Evolutionary conservation across 1,140 invertebrate species (phyloP), one percentile per base, ranked within the genome.

Genomic region (Pseudomyrmex cubaensis): DNA sequence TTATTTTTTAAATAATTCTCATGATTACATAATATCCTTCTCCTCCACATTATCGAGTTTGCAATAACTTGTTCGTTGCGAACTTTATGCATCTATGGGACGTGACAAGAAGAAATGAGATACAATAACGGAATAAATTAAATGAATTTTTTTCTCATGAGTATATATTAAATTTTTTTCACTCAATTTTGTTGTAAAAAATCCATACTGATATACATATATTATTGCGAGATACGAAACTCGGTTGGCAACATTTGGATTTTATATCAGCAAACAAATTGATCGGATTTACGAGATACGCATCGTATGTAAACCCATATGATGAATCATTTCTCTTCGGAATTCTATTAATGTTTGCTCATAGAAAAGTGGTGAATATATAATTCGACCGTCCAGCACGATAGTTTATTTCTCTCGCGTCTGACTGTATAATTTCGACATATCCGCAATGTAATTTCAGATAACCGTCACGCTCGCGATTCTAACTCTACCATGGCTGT

Each of bases 391-490:
- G 54, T 20, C 62, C 22, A 7, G 5, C 35, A 35, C 54, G 66
- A 72, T 59, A 72, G 76, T 70, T 72, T 80, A 80, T 80, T 80
- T 80, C 76, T 59, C 35, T 35, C 35, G 35, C 54, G 54, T 59
- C 54, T 59, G 66, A 72, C 76, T 72, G 54, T 72, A 59, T 57
- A 57, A 22, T 46, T 70, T 56, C 44, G 57, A 80, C 66, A 59
- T 70, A 61, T 80, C 44, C 66, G 66, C 54, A 80, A 80, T 72
- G 66, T 80, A 80, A 80, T 80, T 80, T 59, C 44, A 72, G 76
- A 80, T 80, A 69, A 78, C 76, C 76, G 76, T 70, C 66, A 72
- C 54, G 52, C 52, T 52, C 20, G 54, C 64, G 46, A 17, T 20
- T 44, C 66, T 66, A 59, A 48, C 66, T 50, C 66, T 57, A 84